Base-by-base conservation (phyloP, 2,113 vertebrate genomes). In the Xyrauchen texanus region DNA sequence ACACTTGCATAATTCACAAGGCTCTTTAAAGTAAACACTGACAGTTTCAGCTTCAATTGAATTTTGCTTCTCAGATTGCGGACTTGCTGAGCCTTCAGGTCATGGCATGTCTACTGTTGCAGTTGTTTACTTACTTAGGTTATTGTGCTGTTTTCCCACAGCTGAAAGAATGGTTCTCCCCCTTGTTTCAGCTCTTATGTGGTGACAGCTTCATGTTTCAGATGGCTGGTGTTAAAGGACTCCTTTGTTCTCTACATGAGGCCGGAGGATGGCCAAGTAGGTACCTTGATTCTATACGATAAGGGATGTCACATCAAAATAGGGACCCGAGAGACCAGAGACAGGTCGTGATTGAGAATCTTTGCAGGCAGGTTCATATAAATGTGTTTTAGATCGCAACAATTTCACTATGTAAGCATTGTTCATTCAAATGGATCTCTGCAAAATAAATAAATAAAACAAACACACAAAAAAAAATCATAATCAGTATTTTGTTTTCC, bases 181-280 rank as follows among this genome's bases (percentile, higher is more conserved):
- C 42, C 71, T 68, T 82, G 74, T 75, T 65, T 78, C 75, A 45
- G 76, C 78, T 83, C 81, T 82, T 61, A 84, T 80, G 70, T 13
- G 78, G 78, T 42, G 77, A 55, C 77, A 66, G 77, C 69, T 85
- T 82, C 80, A 71, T 65, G 68, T 85, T 89, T 77, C 76, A 88
- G 87, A 85, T 86, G 82, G 84, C 84, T 90, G 83, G 76, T 87
- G 82, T 85, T 84, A 75, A 90, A 88, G 83, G 87, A 87, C 61
- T 89, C 85, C 77, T 92, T 92, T 92, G 83, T 92, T 88, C 90
- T 91, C 86, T 78, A 83, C 87, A 81, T 91, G 91, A 86, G 87
- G 85, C 89, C 85, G 6, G 78, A 85, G 72, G 85, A 90, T 81
- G 88, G 81, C 74, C 85, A 84, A 81, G 86, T 91, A 85, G 87